Percentiles rank a stretch among this genome's conserved stretches.
Evolutionary conservation across 2,113 vertebrate genomes (phyloP).

Genomic region (Odontophorus gujanensis): DNA sequence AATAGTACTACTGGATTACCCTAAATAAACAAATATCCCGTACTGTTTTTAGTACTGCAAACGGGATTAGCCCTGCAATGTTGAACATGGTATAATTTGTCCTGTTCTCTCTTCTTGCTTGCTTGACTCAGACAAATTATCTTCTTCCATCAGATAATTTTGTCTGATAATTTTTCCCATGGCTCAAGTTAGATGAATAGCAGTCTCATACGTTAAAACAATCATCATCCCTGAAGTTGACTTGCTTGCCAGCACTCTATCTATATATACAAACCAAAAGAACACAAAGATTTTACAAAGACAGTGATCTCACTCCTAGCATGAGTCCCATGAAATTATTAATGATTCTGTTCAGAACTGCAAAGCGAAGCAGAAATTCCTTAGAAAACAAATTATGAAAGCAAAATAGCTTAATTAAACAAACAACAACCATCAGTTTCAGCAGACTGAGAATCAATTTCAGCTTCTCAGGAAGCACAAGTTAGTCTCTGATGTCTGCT

Average conservation of each 20-base stretch:
- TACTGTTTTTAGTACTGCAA: neutral
- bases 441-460: neutral
- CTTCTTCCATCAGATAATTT: neutral
- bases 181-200: neutral
- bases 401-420: neutral
- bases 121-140: neutral
- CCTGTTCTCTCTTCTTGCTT: neutral
- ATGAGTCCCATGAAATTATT: neutral
- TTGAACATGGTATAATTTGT: neutral
- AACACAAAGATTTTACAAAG: neutral
- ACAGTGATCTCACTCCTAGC: neutral
- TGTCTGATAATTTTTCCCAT: neutral
- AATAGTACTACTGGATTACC: neutral
- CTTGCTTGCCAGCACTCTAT: neutral
- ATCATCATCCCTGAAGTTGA: neutral
- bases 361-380: neutral
- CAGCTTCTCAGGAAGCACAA: neutral
- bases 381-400: neutral
- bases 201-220: neutral
- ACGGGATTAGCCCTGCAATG: neutral
- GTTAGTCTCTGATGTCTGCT: neutral
- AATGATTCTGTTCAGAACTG: neutral
- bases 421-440: neutral
- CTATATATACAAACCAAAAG: neutral
- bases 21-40: neutral